phyloP scores from a whole-genome alignment of 2,113 vertebrate genomes.

The Heterotis niloticus region DNA sequence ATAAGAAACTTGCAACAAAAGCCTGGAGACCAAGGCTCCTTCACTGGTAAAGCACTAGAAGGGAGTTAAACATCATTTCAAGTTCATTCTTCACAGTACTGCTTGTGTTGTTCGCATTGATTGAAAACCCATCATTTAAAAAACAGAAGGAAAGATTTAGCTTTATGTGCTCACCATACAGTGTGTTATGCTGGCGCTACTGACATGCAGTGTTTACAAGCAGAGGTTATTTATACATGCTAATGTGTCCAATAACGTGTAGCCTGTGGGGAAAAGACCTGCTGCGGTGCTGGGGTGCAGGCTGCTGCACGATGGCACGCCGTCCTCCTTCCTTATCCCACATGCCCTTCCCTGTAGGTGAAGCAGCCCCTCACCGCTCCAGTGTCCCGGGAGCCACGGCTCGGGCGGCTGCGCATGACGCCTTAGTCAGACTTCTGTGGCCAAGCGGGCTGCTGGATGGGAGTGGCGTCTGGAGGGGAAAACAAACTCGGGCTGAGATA shows the following conservation, averaged over 20 bases:
- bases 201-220: neutral
- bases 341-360: neutral
- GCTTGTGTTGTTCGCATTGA: neutral
- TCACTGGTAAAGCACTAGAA: neutral
- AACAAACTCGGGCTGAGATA: conserved; percentile 49
- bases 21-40: neutral
- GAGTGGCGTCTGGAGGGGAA: neutral
- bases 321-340: too few relatives aligned
- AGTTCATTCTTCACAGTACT: conserved; percentile 11
- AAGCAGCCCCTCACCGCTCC: neutral
- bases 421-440: neutral
- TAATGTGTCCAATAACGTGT: neutral
- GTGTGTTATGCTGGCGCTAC: neutral
- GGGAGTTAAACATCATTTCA: neutral
- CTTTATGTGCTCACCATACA: neutral
- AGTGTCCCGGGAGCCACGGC: neutral
- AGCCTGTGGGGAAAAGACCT: too few relatives aligned
- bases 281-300: neutral
- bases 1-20: too few relatives aligned
- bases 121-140: neutral
- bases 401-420: neutral
- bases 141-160: neutral
- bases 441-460: neutral
- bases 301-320: too few relatives aligned
- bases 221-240: neutral